Percentiles rank a stretch among this genome's conserved stretches.
Evolutionary conservation across 2,113 vertebrate genomes (phyloP).

Genomic region (Rhea pennata): DNA sequence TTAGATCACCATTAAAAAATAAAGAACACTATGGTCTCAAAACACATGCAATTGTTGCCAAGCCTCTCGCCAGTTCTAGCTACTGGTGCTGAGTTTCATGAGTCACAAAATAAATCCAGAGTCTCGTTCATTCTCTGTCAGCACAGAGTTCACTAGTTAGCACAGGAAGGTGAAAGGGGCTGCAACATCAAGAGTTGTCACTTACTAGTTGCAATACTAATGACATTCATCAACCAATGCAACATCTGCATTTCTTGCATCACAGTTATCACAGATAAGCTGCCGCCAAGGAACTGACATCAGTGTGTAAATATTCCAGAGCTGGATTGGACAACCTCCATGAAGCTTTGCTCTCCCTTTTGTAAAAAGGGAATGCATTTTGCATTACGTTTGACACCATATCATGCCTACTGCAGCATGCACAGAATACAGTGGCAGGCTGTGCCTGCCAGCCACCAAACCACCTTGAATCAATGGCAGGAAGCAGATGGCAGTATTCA

Average conservation of each 20-base stretch:
- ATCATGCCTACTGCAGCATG: background rate
- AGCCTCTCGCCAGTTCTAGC: background rate
- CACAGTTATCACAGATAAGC: background rate
- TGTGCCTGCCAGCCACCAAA: background rate
- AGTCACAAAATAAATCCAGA: background rate
- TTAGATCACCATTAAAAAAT: background rate
- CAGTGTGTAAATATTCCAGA: background rate
- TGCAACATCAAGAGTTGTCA: no score
- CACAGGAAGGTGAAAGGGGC: background rate
- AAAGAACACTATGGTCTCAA: background rate
- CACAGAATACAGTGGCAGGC: background rate
- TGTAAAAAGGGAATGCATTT: background rate
- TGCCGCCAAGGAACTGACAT: no score
- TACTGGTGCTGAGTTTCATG: background rate
- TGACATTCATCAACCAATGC: background rate
- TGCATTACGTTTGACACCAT: background rate
- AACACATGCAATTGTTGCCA: background rate
- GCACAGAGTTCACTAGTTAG: background rate
- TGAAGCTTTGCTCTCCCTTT: background rate
- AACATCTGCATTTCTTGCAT: background rate
- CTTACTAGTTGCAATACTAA: background rate
- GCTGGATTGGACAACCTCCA: background rate
- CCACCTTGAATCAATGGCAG: background rate
- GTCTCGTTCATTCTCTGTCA: background rate
- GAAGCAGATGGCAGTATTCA: background rate